Conservation (phyloP, 1,140 invertebrate genomes). For the Aplysia californica region DNA sequence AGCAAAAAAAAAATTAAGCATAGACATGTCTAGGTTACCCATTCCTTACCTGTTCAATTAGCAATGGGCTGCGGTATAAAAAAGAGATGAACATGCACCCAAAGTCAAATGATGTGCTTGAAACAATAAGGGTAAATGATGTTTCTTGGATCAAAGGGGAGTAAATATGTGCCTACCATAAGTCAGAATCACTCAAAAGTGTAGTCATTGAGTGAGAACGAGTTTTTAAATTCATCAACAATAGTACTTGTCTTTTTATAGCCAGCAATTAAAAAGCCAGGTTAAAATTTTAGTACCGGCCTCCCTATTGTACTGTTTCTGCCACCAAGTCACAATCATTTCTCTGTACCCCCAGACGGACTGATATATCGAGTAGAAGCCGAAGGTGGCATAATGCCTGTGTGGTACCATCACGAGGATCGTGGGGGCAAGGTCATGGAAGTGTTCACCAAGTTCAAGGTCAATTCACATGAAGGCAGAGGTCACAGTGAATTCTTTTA, state of each 20-base stretch:
- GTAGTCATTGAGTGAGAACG: not conserved
- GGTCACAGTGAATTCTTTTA: constrained; percentile 58
- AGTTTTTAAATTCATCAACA: not conserved
- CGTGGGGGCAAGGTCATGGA: constrained; percentile 52
- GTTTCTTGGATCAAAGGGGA: not conserved
- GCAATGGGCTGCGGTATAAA: too few relatives aligned
- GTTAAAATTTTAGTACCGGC: not conserved
- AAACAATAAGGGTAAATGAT: too few relatives aligned
- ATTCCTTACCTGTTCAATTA: too few relatives aligned
- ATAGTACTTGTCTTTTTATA: not conserved
- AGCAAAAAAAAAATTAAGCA: too few relatives aligned
- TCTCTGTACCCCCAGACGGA: constrained; percentile 36
- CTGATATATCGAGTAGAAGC: constrained; percentile 41
- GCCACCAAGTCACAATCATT: not conserved
- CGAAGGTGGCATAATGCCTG: constrained; percentile 38
- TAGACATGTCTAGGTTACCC: too few relatives aligned
- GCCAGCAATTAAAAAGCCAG: not conserved
- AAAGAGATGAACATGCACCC: not conserved
- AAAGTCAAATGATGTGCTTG: not conserved
- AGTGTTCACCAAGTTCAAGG: constrained; percentile 47
- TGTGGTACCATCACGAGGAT: constrained; percentile 53
- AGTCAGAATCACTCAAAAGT: not conserved
- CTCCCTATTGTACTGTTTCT: not conserved
- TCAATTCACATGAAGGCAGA: constrained; percentile 51
- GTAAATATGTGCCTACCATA: not conserved